A percentile compares a stretch with the other conserved stretches of the same genome.
phyloP scores from a whole-genome alignment of 2,113 vertebrate genomes.

The Steatornis caripensis region DNA sequence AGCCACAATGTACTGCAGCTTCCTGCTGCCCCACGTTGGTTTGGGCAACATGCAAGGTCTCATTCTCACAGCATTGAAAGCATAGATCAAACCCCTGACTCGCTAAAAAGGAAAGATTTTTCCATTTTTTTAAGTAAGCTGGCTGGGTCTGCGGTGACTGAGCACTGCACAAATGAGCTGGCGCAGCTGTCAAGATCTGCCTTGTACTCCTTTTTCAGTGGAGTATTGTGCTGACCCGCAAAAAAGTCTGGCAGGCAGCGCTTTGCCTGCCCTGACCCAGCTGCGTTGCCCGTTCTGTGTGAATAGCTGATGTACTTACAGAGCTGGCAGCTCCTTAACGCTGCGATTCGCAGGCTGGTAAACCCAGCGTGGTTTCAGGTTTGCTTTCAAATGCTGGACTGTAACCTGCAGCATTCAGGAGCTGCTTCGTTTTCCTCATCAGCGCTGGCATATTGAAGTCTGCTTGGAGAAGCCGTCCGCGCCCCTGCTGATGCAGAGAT shows the following conservation, averaged over 20 bases:
- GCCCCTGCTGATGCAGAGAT: not conserved
- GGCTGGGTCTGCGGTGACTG: not conserved
- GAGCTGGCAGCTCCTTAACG: not conserved
- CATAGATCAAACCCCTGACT: too few relatives aligned
- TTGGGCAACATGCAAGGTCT: too few relatives aligned
- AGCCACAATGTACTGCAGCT: too few relatives aligned
- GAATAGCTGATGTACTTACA: not conserved
- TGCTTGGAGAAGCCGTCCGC: not conserved
- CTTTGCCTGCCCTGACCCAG: not conserved
- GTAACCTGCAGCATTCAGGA: not conserved
- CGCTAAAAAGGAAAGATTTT: too few relatives aligned
- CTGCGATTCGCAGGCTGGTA: not conserved
- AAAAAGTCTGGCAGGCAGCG: not conserved
- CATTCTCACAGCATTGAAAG: too few relatives aligned
- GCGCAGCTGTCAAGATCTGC: not conserved
- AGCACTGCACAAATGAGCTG: not conserved
- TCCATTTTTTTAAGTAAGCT: too few relatives aligned
- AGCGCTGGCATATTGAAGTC: not conserved
- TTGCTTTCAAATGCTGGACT: not conserved
- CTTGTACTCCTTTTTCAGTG: not conserved
- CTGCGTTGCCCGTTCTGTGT: not conserved
- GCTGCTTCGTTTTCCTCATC: not conserved
- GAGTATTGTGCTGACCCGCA: not conserved
- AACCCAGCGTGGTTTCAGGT: not conserved
- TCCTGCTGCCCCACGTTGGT: too few relatives aligned